Evolutionary conservation across 2,113 vertebrate genomes (phyloP), one percentile per base, ranked within the genome.

Genomic region (western clawed frog (Xenopus tropicalis)): DNA sequence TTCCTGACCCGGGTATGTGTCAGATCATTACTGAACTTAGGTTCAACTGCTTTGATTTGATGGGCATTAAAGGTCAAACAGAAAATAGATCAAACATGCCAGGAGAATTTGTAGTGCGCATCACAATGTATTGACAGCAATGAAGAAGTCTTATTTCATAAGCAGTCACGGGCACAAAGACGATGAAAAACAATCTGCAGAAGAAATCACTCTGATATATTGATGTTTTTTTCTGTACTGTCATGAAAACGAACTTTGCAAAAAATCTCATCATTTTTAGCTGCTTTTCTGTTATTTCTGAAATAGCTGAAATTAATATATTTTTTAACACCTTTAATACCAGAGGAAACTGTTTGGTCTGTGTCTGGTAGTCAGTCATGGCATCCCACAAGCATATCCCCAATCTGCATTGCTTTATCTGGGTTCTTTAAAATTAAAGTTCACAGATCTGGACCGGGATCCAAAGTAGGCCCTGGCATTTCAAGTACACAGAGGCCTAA

Each of bases 81-180:
- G 77, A 78, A 85, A 88, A 87, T 83, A 80, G 82, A 86, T 89
- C 86, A 85, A 86, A 82, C 0, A 5, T 81, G 79, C 83, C 0
- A 0, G 81, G 54, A 56, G 79, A 83, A 80, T 56, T 70, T 82
- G 82, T 81, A 85, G 86, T 82, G 78, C 72, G 74, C 61, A 81
- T 79, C 83, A 77, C 86, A 86, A 85, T 85, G 79, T 86, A 85
- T 86, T 85, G 86, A 86, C 78, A 85, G 83, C 86, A 86, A 90
- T 88, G 88, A 89, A 89, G 78, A 79, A 85, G 82, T 86, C 86
- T 80, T 81, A 78, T 85, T 90, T 90, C 88, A 89, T 88, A 85
- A 86, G 70, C 72, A 1, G 74, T 84, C 78, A 80, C 80, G 75
- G 78, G 79, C 78, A 84, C 83, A 83, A 82, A 86, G 83, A 82